phyloP scores from a whole-genome alignment of 2,797 vertebrate genomes.

The Sandelia bainsii region DNA sequence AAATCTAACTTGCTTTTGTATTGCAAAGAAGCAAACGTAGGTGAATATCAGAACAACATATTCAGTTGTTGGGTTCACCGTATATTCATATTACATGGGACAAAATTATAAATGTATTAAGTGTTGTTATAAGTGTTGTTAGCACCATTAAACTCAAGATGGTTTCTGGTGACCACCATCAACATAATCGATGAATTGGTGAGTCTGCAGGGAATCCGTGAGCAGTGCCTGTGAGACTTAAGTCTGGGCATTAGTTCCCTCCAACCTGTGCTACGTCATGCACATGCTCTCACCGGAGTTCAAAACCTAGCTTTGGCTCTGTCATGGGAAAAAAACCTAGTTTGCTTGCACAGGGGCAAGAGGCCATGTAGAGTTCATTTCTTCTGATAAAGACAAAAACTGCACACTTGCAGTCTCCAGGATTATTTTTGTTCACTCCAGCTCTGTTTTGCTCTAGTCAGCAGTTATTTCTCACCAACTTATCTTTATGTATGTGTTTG shows the following conservation, averaged over 20 bases:
- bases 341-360: constrained; percentile 57
- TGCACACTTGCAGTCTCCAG: constrained; percentile 66
- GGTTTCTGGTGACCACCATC: no score
- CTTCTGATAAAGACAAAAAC: constrained; percentile 67
- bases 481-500: constrained; percentile 61
- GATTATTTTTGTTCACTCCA: constrained; percentile 62
- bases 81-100: no score
- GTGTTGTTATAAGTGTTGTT: no score
- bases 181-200: neutral
- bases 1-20: neutral
- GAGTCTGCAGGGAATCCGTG: neutral
- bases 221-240: neutral
- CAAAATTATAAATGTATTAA: no score
- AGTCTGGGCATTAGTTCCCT: neutral
- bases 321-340: constrained; percentile 55
- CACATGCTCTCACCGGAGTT: constrained; percentile 39
- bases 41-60: no score
- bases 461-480: constrained; percentile 62
- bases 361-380: constrained; percentile 62
- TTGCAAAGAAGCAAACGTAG: neutral
- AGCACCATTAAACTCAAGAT: no score
- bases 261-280: constrained; percentile 27
- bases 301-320: constrained; percentile 26
- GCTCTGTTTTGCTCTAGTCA: constrained; percentile 59
- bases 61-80: no score